A percentile compares a stretch with the other conserved stretches of the same genome.
Evolutionary conservation across 2,888 invertebrate genomes (phyloP).

Genomic region (Plebejus anna): DNA sequence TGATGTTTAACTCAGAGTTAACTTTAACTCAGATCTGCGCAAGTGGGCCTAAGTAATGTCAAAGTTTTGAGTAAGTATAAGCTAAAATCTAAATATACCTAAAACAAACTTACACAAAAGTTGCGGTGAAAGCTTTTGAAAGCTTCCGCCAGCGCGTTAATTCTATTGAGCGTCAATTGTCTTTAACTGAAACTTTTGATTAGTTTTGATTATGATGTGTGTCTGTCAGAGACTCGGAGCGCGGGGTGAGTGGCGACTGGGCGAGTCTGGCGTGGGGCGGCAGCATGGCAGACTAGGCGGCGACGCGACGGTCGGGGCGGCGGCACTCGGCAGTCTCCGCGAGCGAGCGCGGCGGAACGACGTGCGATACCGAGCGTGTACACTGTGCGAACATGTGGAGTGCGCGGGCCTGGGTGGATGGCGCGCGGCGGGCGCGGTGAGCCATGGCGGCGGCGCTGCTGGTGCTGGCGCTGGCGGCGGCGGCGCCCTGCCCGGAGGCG

Average conservation of each 20-base stretch:
- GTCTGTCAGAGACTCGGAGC: slow-evolving; percentile 31
- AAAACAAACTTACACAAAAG: neutral
- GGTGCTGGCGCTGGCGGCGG: slow-evolving; percentile 41
- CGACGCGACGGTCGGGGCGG: slow-evolving; percentile 38
- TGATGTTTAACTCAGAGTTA: too few relatives aligned
- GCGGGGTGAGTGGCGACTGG: slow-evolving; percentile 30
- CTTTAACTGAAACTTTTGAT: slow-evolving; percentile 12
- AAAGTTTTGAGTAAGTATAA: too few relatives aligned
- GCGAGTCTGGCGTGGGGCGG: slow-evolving; percentile 33
- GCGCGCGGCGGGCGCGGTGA: slow-evolving; percentile 71
- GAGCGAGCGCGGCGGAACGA: slow-evolving; percentile 54
- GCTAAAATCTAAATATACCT: neutral
- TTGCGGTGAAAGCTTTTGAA: neutral
- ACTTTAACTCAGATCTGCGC: too few relatives aligned
- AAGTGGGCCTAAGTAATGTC: too few relatives aligned
- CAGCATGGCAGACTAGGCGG: slow-evolving; percentile 41
- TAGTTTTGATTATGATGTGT: neutral
- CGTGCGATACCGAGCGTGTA: slow-evolving; percentile 57
- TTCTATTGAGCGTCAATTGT: neutral
- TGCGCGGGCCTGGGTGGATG: slow-evolving; percentile 30
- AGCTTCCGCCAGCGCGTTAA: slow-evolving; percentile 1
- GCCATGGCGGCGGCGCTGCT: slow-evolving; percentile 43
- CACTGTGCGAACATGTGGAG: slow-evolving; percentile 11
- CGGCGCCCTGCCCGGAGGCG: slow-evolving; percentile 39
- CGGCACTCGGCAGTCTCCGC: slow-evolving; percentile 31